A percentile compares a stretch with the other conserved stretches of the same genome.
These are phyloP conservation scores for Noctua comes DNA, from an alignment of 2,888 invertebrate genomes.

Conservation along the genomic window DNA sequence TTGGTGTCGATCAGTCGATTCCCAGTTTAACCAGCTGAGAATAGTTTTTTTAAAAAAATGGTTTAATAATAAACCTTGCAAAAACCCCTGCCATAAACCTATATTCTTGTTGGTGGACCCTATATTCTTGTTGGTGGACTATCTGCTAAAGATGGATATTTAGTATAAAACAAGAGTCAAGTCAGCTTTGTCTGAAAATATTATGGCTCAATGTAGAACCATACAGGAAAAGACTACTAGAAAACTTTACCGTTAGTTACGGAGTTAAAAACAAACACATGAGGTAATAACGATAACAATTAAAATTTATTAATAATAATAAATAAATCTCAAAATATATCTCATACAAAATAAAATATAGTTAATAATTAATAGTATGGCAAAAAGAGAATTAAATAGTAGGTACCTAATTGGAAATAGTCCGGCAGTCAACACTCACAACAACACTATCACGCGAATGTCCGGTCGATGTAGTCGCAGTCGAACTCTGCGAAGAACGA, in stretches of 20 bases:
- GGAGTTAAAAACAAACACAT: conserved; percentile 69
- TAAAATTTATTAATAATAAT: conserved; percentile 86
- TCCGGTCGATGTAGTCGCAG: conserved; percentile 87
- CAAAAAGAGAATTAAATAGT: conserved; percentile 81
- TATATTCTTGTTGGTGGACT: too few relatives aligned
- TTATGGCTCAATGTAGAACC: background rate
- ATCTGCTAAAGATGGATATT: too few relatives aligned
- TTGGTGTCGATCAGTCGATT: background rate
- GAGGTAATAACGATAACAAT: conserved; percentile 83
- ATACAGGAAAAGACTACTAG: conserved; percentile 1
- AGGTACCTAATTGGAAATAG: conserved; percentile 78
- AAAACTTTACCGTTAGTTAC: conserved; percentile 27
- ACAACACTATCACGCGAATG: conserved; percentile 87
- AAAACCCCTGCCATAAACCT: background rate
- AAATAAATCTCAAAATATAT: conserved; percentile 82
- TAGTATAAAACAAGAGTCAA: background rate
- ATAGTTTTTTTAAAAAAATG: background rate
- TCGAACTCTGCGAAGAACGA: conserved; percentile 89
- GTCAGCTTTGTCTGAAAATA: background rate
- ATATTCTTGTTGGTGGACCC: conserved; percentile 17
- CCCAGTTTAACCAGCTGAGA: background rate
- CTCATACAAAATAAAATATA: conserved; percentile 80
- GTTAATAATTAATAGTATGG: conserved; percentile 87
- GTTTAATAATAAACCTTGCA: background rate
- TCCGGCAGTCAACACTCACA: conserved; percentile 74